Evolutionary conservation across 2,888 invertebrate genomes (phyloP).

Genomic region (Agrochola macilenta): DNA sequence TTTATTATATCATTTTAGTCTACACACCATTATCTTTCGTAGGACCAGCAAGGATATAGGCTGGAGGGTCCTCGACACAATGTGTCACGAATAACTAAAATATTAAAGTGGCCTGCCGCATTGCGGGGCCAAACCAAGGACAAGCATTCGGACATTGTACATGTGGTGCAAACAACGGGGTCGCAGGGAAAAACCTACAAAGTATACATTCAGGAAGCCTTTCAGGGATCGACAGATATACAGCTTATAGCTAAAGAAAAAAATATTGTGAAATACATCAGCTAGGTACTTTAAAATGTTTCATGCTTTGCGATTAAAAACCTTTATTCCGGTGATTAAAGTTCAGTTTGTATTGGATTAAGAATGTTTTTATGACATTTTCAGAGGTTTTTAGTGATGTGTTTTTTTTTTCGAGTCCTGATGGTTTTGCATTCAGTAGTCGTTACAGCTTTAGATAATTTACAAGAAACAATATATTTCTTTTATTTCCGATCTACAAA

Average conservation of each 20-base stretch:
- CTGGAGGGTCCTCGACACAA: constrained; percentile 43
- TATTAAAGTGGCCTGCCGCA: constrained; percentile 75
- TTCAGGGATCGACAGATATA: background rate
- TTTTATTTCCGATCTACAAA: constrained; percentile 9
- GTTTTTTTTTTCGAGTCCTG: background rate
- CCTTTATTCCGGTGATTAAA: background rate
- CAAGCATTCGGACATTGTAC: constrained; percentile 61
- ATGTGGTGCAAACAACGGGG: constrained; percentile 55
- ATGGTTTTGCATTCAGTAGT: background rate
- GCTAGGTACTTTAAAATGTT: too few species aligned
- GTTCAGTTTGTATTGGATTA: constrained; percentile 1
- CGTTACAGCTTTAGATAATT: background rate
- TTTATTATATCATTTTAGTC: constrained; percentile 41
- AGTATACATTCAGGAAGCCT: background rate
- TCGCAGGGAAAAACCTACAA: constrained; percentile 18
- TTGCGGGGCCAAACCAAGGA: constrained; percentile 72
- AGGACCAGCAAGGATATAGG: constrained; percentile 32
- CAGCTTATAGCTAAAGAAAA: background rate
- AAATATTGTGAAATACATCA: background rate
- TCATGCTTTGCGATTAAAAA: background rate
- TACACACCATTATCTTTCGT: constrained; percentile 20
- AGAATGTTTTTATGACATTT: background rate
- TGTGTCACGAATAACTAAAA: constrained; percentile 72
- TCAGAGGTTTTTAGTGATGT: too few species aligned
- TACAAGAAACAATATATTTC: background rate